Evolutionary conservation across 2,797 vertebrate species (phyloP).

Genomic region (Hyperoplus immaculatus): DNA sequence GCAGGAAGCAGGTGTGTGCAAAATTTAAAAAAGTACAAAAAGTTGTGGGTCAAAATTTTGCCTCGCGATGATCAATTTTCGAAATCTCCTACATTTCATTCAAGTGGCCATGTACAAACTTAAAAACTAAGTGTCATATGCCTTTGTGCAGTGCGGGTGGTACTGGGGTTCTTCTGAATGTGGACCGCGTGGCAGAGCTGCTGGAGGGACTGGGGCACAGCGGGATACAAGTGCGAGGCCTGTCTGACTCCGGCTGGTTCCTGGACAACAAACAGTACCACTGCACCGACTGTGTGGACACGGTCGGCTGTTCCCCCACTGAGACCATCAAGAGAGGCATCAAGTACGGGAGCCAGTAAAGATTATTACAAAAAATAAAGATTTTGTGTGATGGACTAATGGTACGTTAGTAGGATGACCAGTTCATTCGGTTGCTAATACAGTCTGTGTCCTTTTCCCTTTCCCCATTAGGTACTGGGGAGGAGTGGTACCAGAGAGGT

Average conservation of each 20-base stretch:
- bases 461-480: constrained; percentile 91
- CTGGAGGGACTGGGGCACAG: constrained; percentile 92
- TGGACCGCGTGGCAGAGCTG: constrained; percentile 93
- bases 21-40: too few species aligned
- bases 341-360: constrained; percentile 77
- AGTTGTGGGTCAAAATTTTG: background rate
- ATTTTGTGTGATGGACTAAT: background rate
- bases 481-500: constrained; percentile 92
- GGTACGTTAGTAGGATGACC: background rate
- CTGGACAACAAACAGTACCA: constrained; percentile 97
- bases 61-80: background rate
- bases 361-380: background rate
- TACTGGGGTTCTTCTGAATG: constrained; percentile 95
- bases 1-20: constrained; percentile 93
- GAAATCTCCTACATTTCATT: background rate
- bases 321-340: constrained; percentile 90
- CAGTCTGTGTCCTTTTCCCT: background rate
- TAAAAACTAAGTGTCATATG: background rate
- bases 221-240: constrained; percentile 93
- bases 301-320: constrained; percentile 86
- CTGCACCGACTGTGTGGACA: constrained; percentile 92
- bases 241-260: constrained; percentile 98
- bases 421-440: constrained; percentile 8
- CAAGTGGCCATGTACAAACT: too few species aligned
- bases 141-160: constrained; percentile 90